phyloP scores from a whole-genome alignment of 2,113 vertebrate species.

The Laticauda colubrina region DNA sequence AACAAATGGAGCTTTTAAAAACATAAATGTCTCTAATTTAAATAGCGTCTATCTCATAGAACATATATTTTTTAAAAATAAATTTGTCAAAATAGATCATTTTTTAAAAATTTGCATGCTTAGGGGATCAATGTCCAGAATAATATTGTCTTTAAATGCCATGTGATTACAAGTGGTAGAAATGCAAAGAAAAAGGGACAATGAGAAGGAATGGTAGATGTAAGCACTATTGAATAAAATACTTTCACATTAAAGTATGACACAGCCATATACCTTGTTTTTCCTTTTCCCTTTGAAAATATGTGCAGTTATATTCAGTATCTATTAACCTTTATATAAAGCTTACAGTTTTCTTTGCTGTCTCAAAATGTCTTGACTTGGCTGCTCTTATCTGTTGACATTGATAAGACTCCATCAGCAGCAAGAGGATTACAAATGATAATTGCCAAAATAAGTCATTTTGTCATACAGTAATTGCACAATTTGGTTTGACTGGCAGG shows the following conservation, averaged over 20 bases:
- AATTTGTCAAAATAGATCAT: not conserved
- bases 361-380: conserved; percentile 2
- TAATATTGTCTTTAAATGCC: not conserved
- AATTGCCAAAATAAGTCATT: not conserved
- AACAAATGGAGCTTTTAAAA: not conserved
- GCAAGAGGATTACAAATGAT: not conserved
- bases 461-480: conserved; percentile 19
- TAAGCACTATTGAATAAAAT: not conserved
- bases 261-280: not conserved
- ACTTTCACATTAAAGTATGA: not conserved
- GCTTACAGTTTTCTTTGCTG: not conserved
- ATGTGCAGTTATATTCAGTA: not conserved
- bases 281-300: not conserved
- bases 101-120: not conserved
- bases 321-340: not conserved
- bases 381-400: not conserved
- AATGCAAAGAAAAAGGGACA: not conserved
- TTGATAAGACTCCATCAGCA: conserved; percentile 2
- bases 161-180: not conserved
- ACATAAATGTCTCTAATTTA: not conserved
- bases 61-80: not conserved
- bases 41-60: not conserved
- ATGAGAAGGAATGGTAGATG: not conserved
- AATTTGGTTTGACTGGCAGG: not conserved
- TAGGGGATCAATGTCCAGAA: not conserved